phyloP scores from a whole-genome alignment of 2,797 vertebrate species.

The Fistularia commersonii region DNA sequence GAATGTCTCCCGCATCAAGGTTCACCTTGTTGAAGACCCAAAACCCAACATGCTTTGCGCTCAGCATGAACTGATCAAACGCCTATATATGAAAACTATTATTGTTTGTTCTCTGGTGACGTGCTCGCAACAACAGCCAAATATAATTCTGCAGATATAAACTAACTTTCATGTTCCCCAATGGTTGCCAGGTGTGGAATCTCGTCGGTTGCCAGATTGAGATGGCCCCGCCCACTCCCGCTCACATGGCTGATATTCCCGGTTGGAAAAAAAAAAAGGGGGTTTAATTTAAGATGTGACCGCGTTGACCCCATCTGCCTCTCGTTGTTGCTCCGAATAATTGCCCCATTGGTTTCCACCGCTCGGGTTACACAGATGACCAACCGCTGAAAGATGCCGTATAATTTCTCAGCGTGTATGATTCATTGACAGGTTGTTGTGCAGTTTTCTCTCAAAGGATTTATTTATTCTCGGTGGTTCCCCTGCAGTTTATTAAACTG shows the following conservation, averaged over 20 bases:
- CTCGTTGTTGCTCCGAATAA: slow-evolving; percentile 53
- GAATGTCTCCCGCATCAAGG: no score
- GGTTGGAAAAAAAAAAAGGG: slow-evolving; percentile 4
- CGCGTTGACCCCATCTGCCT: slow-evolving; percentile 26
- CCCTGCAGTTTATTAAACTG: slow-evolving; percentile 47
- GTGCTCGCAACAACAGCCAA: slow-evolving; percentile 10
- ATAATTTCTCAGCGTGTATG: slow-evolving; percentile 38
- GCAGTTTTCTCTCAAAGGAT: slow-evolving; percentile 39
- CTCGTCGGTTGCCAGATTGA: slow-evolving; percentile 27
- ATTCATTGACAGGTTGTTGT: slow-evolving; percentile 42
- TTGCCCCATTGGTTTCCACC: slow-evolving; percentile 36
- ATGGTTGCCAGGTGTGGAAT: slow-evolving; percentile 57
- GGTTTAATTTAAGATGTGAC: slow-evolving; percentile 32
- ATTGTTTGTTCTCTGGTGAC: slow-evolving; percentile 33
- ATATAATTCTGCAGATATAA: slow-evolving; percentile 44
- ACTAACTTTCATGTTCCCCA: slow-evolving; percentile 40
- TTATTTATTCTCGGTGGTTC: neutral
- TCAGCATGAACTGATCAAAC: no score
- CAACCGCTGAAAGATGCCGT: slow-evolving; percentile 63
- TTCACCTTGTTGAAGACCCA: no score
- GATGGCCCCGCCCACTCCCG: slow-evolving; percentile 11
- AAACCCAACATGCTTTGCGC: no score
- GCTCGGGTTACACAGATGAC: slow-evolving; percentile 60
- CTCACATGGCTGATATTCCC: neutral
- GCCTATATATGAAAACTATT: slow-evolving; percentile 35